Conservation (phyloP, 2,888 invertebrate genomes). For the Phengaris alcon region DNA sequence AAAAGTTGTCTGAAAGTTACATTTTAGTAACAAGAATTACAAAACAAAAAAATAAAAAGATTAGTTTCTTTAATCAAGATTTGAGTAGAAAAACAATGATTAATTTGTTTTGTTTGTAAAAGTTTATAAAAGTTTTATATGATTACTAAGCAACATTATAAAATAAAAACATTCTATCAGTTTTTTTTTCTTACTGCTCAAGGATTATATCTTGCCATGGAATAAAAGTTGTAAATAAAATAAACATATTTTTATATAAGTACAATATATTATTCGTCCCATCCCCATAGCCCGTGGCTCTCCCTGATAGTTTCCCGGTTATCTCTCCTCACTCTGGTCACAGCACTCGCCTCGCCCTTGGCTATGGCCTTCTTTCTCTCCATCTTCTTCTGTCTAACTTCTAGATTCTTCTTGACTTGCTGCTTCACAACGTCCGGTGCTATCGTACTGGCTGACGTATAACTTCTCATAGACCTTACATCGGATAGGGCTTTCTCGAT, state of each 20-base stretch:
- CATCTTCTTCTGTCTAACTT: slow-evolving; percentile 80
- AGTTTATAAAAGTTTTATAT: too few species aligned
- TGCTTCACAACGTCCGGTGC: slow-evolving; percentile 90
- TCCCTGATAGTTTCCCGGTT: slow-evolving; percentile 87
- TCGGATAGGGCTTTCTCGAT: slow-evolving; percentile 79
- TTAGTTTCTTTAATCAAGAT: not conserved
- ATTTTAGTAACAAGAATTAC: too few species aligned
- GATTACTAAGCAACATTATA: too few species aligned
- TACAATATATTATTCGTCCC: slow-evolving; percentile 60
- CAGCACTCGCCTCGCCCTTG: slow-evolving; percentile 94
- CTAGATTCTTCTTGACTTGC: slow-evolving; percentile 83
- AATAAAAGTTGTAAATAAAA: not conserved
- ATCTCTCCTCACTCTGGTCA: slow-evolving; percentile 88
- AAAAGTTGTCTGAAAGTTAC: too few species aligned
- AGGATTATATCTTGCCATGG: too few species aligned
- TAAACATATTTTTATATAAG: not conserved
- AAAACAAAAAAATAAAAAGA: too few species aligned
- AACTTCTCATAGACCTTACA: slow-evolving; percentile 77
- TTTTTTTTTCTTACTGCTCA: too few species aligned
- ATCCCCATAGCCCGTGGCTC: slow-evolving; percentile 84
- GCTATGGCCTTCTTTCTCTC: slow-evolving; percentile 84
- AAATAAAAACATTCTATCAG: too few species aligned
- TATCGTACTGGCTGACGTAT: slow-evolving; percentile 87
- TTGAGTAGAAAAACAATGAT: too few species aligned
- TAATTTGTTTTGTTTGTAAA: too few species aligned